phyloP scores from a whole-genome alignment of 1,140 invertebrate species.

The Drosophila sucinea region DNA sequence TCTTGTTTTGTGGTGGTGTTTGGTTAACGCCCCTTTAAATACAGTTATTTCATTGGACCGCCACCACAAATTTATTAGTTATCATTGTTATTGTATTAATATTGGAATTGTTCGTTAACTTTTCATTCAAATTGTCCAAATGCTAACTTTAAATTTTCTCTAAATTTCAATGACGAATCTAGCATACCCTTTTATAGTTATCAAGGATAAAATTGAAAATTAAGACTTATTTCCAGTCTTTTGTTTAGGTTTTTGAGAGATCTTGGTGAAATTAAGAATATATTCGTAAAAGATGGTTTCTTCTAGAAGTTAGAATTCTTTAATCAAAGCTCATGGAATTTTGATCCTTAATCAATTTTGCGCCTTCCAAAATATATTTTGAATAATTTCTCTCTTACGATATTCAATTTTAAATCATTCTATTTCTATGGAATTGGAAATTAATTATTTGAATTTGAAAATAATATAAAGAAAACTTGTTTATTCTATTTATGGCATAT shows the following conservation, averaged over 20 bases:
- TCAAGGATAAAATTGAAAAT: too few species aligned
- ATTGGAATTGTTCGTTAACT: conserved; percentile 59
- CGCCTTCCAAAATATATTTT: too few species aligned
- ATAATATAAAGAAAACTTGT: conserved; percentile 1
- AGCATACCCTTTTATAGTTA: background rate
- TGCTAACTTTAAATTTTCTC: conserved; percentile 15
- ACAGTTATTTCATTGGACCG: conserved; percentile 83
- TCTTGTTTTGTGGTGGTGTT: conserved; percentile 70
- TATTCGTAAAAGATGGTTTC: too few species aligned
- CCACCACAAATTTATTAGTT: conserved; percentile 81
- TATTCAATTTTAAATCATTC: too few species aligned
- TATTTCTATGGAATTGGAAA: too few species aligned
- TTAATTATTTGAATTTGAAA: background rate
- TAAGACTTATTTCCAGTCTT: too few species aligned
- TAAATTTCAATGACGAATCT: conserved; percentile 29
- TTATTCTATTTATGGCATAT: conserved; percentile 8
- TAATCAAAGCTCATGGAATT: too few species aligned
- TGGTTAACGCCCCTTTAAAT: conserved; percentile 83
- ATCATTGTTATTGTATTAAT: conserved; percentile 79
- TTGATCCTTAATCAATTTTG: too few species aligned
- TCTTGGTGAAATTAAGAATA: too few species aligned
- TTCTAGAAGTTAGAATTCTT: too few species aligned
- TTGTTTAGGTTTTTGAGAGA: too few species aligned
- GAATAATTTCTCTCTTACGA: too few species aligned
- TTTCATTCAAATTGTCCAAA: background rate